Conservation (phyloP, 1,140 invertebrate genomes). For the Drosophila ogumai region DNA sequence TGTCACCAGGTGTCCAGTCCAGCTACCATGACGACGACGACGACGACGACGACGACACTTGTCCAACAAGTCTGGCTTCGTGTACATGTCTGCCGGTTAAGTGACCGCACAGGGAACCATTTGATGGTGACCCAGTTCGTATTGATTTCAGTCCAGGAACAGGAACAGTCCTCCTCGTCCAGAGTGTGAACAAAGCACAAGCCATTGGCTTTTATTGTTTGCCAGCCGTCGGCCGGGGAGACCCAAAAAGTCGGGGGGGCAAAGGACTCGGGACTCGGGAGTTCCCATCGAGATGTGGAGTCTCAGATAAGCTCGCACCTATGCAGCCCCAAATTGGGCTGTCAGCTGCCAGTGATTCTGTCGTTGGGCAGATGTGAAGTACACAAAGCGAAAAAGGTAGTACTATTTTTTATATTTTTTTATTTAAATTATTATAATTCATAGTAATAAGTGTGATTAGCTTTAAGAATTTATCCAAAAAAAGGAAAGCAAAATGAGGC, state of each 20-base stretch:
- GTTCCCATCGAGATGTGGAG: slow-evolving; percentile 26
- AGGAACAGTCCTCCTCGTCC: neutral
- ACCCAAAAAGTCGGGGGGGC: slow-evolving; percentile 39
- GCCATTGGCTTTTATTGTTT: slow-evolving; percentile 64
- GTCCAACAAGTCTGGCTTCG: slow-evolving; percentile 17
- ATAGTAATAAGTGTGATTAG: too few relatives aligned
- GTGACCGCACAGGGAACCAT: slow-evolving; percentile 36
- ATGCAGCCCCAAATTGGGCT: slow-evolving; percentile 26
- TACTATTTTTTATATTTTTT: too few relatives aligned
- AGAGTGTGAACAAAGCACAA: slow-evolving; percentile 27
- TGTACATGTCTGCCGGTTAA: slow-evolving; percentile 29
- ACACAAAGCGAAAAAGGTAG: neutral
- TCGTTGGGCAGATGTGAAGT: slow-evolving; percentile 1
- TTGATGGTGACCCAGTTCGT: slow-evolving; percentile 46
- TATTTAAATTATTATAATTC: too few relatives aligned
- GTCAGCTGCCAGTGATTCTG: slow-evolving; percentile 13
- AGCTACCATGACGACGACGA: neutral
- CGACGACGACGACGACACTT: slow-evolving; percentile 7
- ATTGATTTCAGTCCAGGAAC: slow-evolving; percentile 37
- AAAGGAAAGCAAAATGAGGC: too few relatives aligned
- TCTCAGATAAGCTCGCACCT: slow-evolving; percentile 41
- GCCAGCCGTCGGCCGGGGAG: slow-evolving; percentile 27
- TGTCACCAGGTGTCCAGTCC: slow-evolving; percentile 14
- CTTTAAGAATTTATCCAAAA: too few relatives aligned
- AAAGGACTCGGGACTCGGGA: slow-evolving; percentile 9